Conservation (phyloP, 2,888 invertebrate species). For the Pollenia amentaria region DNA sequence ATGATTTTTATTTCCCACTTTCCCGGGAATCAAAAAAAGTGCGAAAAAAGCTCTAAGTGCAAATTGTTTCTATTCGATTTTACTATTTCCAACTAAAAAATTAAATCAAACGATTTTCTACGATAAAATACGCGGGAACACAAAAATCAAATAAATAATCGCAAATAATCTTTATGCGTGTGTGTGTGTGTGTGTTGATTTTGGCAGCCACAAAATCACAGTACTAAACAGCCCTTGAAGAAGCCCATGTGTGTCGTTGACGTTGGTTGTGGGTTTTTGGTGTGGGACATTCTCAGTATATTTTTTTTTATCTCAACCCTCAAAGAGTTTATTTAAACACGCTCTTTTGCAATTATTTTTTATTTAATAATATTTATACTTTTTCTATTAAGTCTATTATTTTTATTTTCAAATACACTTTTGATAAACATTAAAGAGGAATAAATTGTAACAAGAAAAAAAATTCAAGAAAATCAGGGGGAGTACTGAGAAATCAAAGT, state of each 20-base stretch:
- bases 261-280: background rate
- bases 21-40: too few relatives aligned
- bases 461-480: constrained; percentile 18
- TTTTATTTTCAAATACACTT: constrained; percentile 40
- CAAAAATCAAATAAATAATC: background rate
- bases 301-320: constrained; percentile 62
- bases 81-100: constrained; percentile 1
- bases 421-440: constrained; percentile 45
- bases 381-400: constrained; percentile 19
- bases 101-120: constrained; percentile 6
- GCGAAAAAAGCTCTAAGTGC: too few relatives aligned
- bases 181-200: constrained; percentile 15
- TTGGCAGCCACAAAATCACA: constrained; percentile 9
- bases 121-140: constrained; percentile 55
- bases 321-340: constrained; percentile 16
- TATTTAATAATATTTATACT: constrained; percentile 1
- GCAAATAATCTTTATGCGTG: constrained; percentile 5
- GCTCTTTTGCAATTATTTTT: constrained; percentile 50
- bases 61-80: background rate
- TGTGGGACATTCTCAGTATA: background rate
- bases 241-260: constrained; percentile 3
- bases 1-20: too few relatives aligned
- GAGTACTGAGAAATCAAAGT: constrained; percentile 58
- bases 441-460: constrained; percentile 15
- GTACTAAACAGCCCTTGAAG: constrained; percentile 50